Evolutionary conservation across 2,888 invertebrate species (phyloP), one percentile per base, ranked within the genome.

Genomic region (Panopea generosa): DNA sequence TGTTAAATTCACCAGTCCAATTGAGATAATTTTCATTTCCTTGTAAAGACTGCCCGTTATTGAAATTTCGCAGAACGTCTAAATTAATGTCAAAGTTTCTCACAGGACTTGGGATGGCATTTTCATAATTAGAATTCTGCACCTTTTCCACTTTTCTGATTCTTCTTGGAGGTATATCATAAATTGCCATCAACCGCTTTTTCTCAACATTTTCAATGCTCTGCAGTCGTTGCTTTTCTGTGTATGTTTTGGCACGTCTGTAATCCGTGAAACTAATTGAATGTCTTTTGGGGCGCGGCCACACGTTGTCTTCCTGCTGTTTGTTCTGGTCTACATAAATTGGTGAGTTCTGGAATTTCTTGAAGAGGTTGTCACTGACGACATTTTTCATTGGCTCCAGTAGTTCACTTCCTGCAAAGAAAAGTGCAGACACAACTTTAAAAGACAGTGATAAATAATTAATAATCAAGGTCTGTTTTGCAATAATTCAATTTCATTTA

Each of bases 251-350:
- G 61, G 85, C 83, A 24, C 84, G 82, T 52, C 85, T 74, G 66
- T 84, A 89, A 65, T 90, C 89, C n/a, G 85, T 87, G 52, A 88
- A 87, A 72, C 89, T 88, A 22, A 87, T 86, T 6, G 89, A 90
- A 71, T 89, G 89, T 40, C 89, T 85, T 62, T 89, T 90, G 47
- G 83, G 75, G n/a, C 81, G 63, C 22, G 67, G 83, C 84, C 87
- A 87, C 38, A 74, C 78, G 62, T 77, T 82, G 60, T 87, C 87
- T 45, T 89, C 87, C 29, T 81, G 69, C 29, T 81, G 69, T 43
- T 75, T 81, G 26, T 69, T 79, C 47, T 73, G 80, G 27, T 84
- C 84, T 11, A 72, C 68, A 73, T 70, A 77, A 7, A 69, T 71
- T 38, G 73, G 76, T 20, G 73, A 66, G 60, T 77, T 83, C 50